Base-by-base conservation (phyloP, 2,888 invertebrate genomes). In the Heliconius ismenius region DNA sequence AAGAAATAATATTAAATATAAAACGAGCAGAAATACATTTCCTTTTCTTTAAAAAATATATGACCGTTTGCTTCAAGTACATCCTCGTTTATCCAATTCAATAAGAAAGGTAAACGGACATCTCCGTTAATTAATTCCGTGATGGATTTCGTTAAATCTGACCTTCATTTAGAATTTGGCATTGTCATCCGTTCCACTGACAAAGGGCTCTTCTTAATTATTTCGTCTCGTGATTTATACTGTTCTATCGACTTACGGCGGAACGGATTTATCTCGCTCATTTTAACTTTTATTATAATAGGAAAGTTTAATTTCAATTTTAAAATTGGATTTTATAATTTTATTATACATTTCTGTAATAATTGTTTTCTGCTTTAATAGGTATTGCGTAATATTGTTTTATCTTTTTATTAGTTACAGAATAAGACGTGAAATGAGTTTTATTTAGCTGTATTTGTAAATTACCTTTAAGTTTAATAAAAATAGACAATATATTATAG, bases 111-210 rank as follows among this genome's bases (percentile, higher is more conserved):
- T 75, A 76, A 73, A 78, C 75, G 68, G 78, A 76, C 49, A 75
- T 77, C 65, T 62, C 72, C 36, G 73, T 76, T 78, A 79, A 78
- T 79, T 76, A 78, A 78, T 78, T 78, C 76, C 75, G 54, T 65
- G 84, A 68, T 65, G 75, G 75, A 79, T 79, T 74, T 68, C 72
- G 78, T 76, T 75, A 74, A 75, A 76, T 74, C 74, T 67, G 74
- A 73, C 73, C 72, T 79, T 68, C 72, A 63, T 74, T 79, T 73
- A 74, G 67, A 79, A 76, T 76, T 75, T 73, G 73, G 65, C 58
- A 75, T 64, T 67, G 36, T 72, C 74, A 72, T 72, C 74, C 62
- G 68, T 76, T 75, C 75, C 21, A 63, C 73, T 70, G 69, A 69
- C 79, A 72, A 75, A 77, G 75, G 75, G 73, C 69, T 72, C 69